Percentiles rank a stretch among this genome's conserved stretches.
Evolutionary conservation across 2,113 vertebrate genomes (phyloP).

Genomic region (Carassius gibelio): DNA sequence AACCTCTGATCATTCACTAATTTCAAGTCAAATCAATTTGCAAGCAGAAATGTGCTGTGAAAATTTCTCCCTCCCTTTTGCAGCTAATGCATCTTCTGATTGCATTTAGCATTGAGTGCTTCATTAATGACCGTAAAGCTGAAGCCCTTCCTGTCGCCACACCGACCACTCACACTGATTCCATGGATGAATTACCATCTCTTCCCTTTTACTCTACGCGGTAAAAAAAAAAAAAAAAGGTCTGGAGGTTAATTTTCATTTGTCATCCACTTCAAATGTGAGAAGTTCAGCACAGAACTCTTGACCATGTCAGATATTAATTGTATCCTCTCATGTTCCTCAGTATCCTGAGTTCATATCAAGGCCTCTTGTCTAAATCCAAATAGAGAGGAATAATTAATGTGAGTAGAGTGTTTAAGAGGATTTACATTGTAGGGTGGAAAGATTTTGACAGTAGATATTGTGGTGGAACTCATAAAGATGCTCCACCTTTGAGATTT

Average conservation of each 20-base stretch:
- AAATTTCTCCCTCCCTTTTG: conserved; percentile 66
- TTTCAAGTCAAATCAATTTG: conserved; percentile 63
- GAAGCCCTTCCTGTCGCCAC: conserved; percentile 73
- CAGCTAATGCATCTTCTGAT: conserved; percentile 74
- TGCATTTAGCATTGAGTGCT: conserved; percentile 72
- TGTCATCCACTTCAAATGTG: conserved; percentile 69
- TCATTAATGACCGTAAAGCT: conserved; percentile 75
- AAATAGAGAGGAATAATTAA: conserved; percentile 20
- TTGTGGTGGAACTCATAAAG: not conserved
- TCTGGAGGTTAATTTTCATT: conserved; percentile 75
- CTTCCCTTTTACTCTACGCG: conserved; percentile 71
- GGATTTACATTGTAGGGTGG: not conserved
- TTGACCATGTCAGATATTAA: conserved; percentile 73
- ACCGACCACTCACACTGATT: conserved; percentile 71
- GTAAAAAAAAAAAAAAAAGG: conserved; percentile 65
- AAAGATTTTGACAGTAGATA: not conserved
- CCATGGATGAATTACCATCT: conserved; percentile 75
- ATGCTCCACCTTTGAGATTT: not conserved
- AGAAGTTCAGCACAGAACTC: conserved; percentile 72
- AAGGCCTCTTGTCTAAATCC: conserved; percentile 28
- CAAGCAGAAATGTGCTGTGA: conserved; percentile 41
- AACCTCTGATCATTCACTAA: conserved; percentile 59
- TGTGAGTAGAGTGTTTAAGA: conserved; percentile 15
- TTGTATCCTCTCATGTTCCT: conserved; percentile 69
- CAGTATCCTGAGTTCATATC: conserved; percentile 19